Conservation (phyloP, 1,140 invertebrate species). For the Helicoverpa armigera region DNA sequence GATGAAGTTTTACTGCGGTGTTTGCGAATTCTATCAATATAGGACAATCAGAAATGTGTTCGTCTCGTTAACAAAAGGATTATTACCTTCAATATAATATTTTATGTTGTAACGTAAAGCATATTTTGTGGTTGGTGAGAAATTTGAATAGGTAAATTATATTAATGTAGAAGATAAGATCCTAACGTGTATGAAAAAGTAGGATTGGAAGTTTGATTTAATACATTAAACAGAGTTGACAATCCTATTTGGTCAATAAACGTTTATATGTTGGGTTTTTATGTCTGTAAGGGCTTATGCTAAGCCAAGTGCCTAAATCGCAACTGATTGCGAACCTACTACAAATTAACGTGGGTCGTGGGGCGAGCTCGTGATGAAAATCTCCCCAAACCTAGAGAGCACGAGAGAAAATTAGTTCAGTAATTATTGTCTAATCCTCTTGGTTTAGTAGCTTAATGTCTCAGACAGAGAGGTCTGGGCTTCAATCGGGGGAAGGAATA, state of each 20-base stretch:
- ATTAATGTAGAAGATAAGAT: not conserved
- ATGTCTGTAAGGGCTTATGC: constrained; percentile 45
- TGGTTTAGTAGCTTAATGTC: constrained; percentile 47
- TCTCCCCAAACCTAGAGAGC: constrained; percentile 48
- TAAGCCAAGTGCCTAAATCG: constrained; percentile 47
- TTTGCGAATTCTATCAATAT: constrained; percentile 7
- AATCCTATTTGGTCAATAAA: constrained; percentile 40
- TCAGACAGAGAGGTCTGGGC: constrained; percentile 30
- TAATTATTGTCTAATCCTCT: constrained; percentile 47
- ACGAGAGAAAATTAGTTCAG: constrained; percentile 49
- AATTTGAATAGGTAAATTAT: not conserved
- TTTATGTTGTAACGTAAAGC: not conserved
- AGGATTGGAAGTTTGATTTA: not conserved
- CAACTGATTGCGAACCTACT: constrained; percentile 47
- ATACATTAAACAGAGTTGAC: not conserved
- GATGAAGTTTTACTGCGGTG: constrained; percentile 27
- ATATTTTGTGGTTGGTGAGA: not conserved
- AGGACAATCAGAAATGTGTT: constrained; percentile 18
- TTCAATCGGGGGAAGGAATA: constrained; percentile 41
- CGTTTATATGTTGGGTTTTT: constrained; percentile 40
- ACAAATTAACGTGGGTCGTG: constrained; percentile 47
- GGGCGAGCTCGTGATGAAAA: constrained; percentile 46
- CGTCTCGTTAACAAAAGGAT: not conserved
- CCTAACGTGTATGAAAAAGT: not conserved
- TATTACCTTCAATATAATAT: constrained; percentile 2